Evolutionary conservation across 1,140 invertebrate genomes (phyloP), one percentile per base, ranked within the genome.

Genomic region (Melitaea cinxia): DNA sequence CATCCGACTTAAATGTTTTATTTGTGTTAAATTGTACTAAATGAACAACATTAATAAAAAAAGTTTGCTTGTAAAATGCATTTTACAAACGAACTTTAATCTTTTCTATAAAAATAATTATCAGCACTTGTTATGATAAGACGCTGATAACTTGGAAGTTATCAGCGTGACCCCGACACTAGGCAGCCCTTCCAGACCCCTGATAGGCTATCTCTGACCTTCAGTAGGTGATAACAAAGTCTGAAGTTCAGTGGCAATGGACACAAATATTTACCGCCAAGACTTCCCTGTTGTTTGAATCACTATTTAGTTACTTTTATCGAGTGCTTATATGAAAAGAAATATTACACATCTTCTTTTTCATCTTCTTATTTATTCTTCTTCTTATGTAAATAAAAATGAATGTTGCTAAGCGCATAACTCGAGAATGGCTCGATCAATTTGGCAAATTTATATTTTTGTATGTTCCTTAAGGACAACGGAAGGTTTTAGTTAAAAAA

Each of bases 151-250:
- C n/a, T n/a, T n/a, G n/a, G n/a, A n/a, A 21, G 53, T 24, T 55
- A 55, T 55, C 53, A 55, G 3, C 53, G n/a, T 39, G 26, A 55
- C 37, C 33, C 53, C 39, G 39, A 45, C 52, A 17, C 28, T 30
- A 60, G 33, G 10, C 57, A n/a, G 26, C 39, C 39, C 58, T 66
- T 57, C 15, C 64, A 59, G 56, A 33, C 23, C 26, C 42, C 14
- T 26, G 68, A 71, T 71, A 71, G 62, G 21, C 28, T 71, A 71
- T 71, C 63, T 15, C 19, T 55, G 64, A 57, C 59, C 64, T 57
- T 66, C 63, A 54, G 47, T 30, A 30, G 54, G 5, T 37, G 35
- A 61, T 67, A 65, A 33, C 14, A 23, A n/a, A 50, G 68, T 59
- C 68, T 62, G 68, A 66, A 69, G 63, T 70, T 58, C 68, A 65